Evolutionary conservation across 2,888 invertebrate species (phyloP).

Genomic region (Ornithoptera alexandrae): DNA sequence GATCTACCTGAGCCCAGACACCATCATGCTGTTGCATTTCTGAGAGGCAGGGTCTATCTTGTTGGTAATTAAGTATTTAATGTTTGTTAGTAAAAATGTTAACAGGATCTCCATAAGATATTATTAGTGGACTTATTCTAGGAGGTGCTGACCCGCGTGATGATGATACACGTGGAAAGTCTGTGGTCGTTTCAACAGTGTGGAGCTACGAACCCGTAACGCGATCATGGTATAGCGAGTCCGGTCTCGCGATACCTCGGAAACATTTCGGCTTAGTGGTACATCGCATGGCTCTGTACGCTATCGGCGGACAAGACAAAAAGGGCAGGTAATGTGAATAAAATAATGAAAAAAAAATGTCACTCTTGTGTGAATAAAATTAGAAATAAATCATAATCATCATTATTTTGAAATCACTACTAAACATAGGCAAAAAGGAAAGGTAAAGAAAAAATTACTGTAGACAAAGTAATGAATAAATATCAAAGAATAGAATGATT

Average conservation of each 20-base stretch:
- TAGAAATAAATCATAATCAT: too few species aligned
- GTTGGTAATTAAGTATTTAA: slow-evolving; percentile 74
- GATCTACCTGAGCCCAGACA: slow-evolving; percentile 85
- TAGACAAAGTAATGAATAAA: too few species aligned
- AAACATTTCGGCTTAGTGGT: slow-evolving; percentile 86
- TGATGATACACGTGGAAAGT: slow-evolving; percentile 77
- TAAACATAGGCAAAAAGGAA: too few species aligned
- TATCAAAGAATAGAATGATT: too few species aligned
- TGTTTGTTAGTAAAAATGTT: background rate
- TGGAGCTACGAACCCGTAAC: slow-evolving; percentile 85
- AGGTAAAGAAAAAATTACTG: too few species aligned
- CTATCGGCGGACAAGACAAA: slow-evolving; percentile 85
- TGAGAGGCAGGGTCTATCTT: slow-evolving; percentile 83
- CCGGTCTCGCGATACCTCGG: slow-evolving; percentile 79
- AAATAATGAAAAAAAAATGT: too few species aligned
- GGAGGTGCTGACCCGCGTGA: slow-evolving; percentile 84
- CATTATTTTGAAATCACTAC: too few species aligned
- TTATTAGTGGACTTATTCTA: slow-evolving; percentile 38
- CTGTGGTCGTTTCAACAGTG: slow-evolving; percentile 80
- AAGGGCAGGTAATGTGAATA: slow-evolving; percentile 68
- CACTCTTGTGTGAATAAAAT: too few species aligned
- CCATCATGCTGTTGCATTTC: slow-evolving; percentile 83
- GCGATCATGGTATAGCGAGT: slow-evolving; percentile 83
- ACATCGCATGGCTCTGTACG: slow-evolving; percentile 82
- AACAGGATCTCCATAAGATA: background rate